Evolutionary conservation across 2,113 vertebrate genomes (phyloP).

Genomic region (Ochotona princeps): DNA sequence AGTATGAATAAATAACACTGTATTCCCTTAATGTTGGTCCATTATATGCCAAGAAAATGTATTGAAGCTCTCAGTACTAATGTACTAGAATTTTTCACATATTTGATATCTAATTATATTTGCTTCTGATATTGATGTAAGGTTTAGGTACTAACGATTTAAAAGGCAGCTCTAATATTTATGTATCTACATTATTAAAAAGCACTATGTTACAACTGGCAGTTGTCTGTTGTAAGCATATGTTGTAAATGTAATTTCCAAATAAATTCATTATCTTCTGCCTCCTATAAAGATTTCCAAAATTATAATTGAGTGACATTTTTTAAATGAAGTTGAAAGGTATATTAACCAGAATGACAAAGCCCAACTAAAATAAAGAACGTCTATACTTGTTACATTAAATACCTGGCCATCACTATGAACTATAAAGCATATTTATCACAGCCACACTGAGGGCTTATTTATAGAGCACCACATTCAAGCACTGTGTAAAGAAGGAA

Average conservation of each 20-base stretch:
- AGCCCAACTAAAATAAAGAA: constrained; percentile 73
- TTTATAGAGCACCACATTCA: not conserved
- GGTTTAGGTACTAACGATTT: constrained; percentile 78
- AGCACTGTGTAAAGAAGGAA: not conserved
- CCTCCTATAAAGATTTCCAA: constrained; percentile 73
- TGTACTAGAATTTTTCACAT: constrained; percentile 81
- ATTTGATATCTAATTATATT: constrained; percentile 84
- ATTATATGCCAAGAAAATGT: constrained; percentile 78
- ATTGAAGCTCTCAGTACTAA: constrained; percentile 76
- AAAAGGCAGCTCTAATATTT: constrained; percentile 79
- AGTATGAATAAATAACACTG: not conserved
- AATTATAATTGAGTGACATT: constrained; percentile 77
- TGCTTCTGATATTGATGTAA: constrained; percentile 81
- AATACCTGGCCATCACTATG: constrained; percentile 54
- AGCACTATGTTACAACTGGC: constrained; percentile 77
- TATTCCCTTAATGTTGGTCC: constrained; percentile 75
- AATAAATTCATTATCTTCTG: constrained; percentile 82
- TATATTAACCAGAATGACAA: constrained; percentile 57
- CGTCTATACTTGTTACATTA: constrained; percentile 78
- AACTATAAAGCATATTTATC: not conserved
- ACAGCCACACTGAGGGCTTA: not conserved
- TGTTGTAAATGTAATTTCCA: constrained; percentile 80
- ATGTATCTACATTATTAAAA: constrained; percentile 86
- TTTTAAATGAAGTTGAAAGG: constrained; percentile 73
- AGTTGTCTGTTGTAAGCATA: constrained; percentile 66